Evolutionary conservation across 1,140 invertebrate genomes (phyloP).

Genomic region (Rhopalosiphum maidis): DNA sequence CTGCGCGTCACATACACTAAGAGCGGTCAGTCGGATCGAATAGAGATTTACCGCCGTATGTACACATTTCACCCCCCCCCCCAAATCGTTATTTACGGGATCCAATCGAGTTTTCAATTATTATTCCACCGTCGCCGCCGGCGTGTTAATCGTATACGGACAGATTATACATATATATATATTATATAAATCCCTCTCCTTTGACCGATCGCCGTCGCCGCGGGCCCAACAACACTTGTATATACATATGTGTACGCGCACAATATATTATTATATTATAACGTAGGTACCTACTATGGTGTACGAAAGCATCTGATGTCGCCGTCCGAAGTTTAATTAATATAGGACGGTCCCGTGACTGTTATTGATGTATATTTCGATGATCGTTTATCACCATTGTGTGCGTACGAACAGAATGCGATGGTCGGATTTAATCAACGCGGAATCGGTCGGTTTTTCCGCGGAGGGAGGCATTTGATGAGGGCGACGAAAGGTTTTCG

Average conservation of each 20-base stretch:
- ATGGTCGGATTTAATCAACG: neutral
- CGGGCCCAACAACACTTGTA: neutral
- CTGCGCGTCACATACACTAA: neutral
- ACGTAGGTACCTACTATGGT: too few relatives aligned
- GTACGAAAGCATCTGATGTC: too few relatives aligned
- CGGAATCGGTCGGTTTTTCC: neutral
- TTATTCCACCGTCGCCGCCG: neutral
- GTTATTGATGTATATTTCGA: neutral
- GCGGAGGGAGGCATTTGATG: too few relatives aligned
- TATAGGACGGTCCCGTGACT: too few relatives aligned
- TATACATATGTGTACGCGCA: neutral
- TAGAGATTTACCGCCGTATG: neutral
- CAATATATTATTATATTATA: too few relatives aligned
- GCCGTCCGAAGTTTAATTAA: too few relatives aligned
- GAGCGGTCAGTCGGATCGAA: neutral
- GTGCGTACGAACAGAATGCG: neutral
- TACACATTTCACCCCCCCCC: neutral
- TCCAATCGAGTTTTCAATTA: neutral
- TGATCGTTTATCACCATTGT: too few relatives aligned
- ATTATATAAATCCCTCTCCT: neutral
- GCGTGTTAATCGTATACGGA: neutral
- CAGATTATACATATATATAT: neutral
- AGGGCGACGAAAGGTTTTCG: neutral
- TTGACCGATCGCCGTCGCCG: neutral
- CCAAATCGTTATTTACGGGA: neutral